phyloP scores from a whole-genome alignment of 2,888 invertebrate genomes.

The Ecliptopera silaceata region DNA sequence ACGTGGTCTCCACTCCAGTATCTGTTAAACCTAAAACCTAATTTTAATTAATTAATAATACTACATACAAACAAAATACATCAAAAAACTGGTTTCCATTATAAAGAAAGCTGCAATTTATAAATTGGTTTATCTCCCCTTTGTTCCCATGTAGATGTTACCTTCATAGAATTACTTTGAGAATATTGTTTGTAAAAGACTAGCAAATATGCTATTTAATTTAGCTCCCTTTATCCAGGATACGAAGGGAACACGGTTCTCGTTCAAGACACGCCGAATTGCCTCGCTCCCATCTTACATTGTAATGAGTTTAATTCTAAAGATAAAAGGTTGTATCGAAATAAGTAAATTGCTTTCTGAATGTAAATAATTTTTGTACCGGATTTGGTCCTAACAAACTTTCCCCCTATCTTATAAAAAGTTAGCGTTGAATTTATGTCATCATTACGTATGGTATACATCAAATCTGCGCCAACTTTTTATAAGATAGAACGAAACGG shows the following conservation, averaged over 20 bases:
- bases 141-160: constrained; percentile 28
- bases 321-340: constrained; percentile 50
- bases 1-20: too few species aligned
- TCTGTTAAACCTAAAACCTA: too few species aligned
- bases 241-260: constrained; percentile 19
- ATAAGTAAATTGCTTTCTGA: constrained; percentile 35
- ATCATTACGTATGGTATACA: too few species aligned
- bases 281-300: constrained; percentile 44
- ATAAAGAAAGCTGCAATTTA: constrained; percentile 36
- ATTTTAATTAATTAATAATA: not conserved
- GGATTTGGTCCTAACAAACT: too few species aligned
- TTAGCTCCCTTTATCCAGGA: constrained; percentile 28
- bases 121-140: constrained; percentile 37
- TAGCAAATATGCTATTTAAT: constrained; percentile 35
- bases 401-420: too few species aligned
- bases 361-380: constrained; percentile 24
- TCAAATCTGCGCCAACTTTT: too few species aligned
- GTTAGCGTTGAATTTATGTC: too few species aligned
- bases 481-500: too few species aligned
- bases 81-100: constrained; percentile 40
- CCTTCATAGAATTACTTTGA: constrained; percentile 30
- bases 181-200: constrained; percentile 26
- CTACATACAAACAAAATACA: not conserved
- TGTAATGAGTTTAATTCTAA: constrained; percentile 51
- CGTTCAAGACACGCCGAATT: constrained; percentile 27